These are phyloP conservation scores for Pogoniulus pusillus DNA, from an alignment of 2,797 vertebrate genomes.

Conservation along the genomic window DNA sequence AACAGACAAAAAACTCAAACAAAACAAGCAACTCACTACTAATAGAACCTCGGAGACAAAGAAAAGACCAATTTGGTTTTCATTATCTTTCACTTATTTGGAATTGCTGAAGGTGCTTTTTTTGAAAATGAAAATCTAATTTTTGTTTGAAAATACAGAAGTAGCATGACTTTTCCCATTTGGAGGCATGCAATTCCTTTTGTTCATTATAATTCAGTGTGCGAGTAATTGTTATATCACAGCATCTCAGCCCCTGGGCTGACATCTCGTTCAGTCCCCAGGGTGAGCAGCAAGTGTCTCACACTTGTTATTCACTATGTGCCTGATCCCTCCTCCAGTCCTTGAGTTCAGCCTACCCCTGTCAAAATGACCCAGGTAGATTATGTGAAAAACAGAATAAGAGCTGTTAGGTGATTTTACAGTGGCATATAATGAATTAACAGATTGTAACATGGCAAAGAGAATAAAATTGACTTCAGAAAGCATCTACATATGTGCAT, in stretches of 20 bases:
- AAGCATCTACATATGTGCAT: neutral
- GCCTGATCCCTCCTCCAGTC: neutral
- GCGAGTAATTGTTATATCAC: neutral
- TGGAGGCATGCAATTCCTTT: neutral
- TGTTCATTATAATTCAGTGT: neutral
- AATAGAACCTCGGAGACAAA: neutral
- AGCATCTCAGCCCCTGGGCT: neutral
- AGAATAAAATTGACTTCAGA: neutral
- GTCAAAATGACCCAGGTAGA: neutral
- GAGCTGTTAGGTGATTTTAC: neutral
- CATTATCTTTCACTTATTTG: neutral
- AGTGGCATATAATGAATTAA: neutral
- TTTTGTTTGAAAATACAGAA: neutral
- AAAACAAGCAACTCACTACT: neutral
- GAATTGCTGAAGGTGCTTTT: neutral
- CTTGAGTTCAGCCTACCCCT: fast-evolving
- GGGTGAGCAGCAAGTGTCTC: neutral
- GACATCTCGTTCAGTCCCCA: neutral
- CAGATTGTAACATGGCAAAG: neutral
- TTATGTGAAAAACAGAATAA: neutral
- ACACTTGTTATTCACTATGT: neutral
- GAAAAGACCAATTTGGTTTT: neutral
- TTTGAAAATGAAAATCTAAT: neutral
- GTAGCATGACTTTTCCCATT: fast-evolving
- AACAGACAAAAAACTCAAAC: neutral